phyloP scores from a whole-genome alignment of 2,797 vertebrate species.

The Hippocampus kuda region DNA sequence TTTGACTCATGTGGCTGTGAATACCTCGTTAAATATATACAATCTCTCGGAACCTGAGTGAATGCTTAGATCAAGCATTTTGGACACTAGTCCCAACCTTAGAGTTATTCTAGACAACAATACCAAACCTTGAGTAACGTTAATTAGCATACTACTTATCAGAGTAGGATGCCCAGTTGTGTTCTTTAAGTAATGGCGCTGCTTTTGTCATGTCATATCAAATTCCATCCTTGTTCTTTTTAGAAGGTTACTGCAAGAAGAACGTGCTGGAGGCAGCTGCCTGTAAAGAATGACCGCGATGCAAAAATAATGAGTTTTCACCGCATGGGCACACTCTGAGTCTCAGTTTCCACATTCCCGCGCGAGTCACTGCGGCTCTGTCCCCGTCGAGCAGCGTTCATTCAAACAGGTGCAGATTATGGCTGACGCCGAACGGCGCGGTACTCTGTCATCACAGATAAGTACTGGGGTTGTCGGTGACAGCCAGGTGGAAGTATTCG shows the following conservation, averaged over 20 bases:
- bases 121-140: neutral
- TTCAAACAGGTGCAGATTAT: slow-evolving; percentile 2
- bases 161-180: neutral
- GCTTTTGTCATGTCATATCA: neutral
- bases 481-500: slow-evolving; percentile 86
- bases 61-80: neutral
- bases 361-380: neutral
- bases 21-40: neutral
- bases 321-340: neutral
- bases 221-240: neutral
- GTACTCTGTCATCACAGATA: slow-evolving; percentile 37
- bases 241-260: neutral
- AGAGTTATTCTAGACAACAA: neutral
- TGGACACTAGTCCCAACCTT: no score
- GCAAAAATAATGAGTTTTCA: neutral
- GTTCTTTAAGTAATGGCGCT: neutral
- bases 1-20: neutral
- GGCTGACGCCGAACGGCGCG: neutral
- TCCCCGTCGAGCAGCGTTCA: neutral
- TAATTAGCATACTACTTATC: neutral
- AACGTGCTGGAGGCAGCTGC: neutral
- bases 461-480: slow-evolving; percentile 65
- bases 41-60: neutral
- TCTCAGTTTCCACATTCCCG: neutral
- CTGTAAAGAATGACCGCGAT: neutral